These are phyloP conservation scores for Melanotaenia trifasciata DNA, from an alignment of 2,797 vertebrate species.

Conservation along the genomic window DNA sequence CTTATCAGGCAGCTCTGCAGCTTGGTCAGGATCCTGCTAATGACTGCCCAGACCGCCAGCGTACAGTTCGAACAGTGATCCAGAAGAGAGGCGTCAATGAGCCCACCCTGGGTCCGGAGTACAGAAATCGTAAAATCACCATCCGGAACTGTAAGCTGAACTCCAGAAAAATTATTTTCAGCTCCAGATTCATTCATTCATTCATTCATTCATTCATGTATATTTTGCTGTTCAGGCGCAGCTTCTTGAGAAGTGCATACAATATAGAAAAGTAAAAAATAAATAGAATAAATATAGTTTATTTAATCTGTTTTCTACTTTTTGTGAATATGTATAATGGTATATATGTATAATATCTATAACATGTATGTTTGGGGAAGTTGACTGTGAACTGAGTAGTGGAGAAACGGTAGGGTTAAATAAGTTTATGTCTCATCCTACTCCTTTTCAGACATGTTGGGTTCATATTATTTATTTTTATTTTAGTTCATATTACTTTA, in stretches of 20 bases:
- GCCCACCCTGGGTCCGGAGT: slow-evolving; percentile 88
- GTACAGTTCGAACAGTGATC: slow-evolving; percentile 89
- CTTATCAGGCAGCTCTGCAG: slow-evolving; percentile 88
- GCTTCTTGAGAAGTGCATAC: neutral
- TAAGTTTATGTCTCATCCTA: too few relatives aligned
- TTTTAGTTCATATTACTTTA: too few relatives aligned
- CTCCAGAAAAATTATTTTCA: too few relatives aligned
- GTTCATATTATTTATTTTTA: too few relatives aligned
- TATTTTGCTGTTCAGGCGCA: neutral
- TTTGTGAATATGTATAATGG: too few relatives aligned
- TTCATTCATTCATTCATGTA: neutral
- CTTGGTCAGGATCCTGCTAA: slow-evolving; percentile 92
- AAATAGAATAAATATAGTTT: too few relatives aligned
- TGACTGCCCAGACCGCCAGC: slow-evolving; percentile 91
- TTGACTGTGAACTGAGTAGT: too few relatives aligned
- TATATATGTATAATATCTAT: too few relatives aligned
- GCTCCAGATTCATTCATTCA: neutral
- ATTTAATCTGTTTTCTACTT: too few relatives aligned
- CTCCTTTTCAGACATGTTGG: too few relatives aligned
- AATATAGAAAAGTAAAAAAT: neutral
- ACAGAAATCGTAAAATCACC: slow-evolving; percentile 92
- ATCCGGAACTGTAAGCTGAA: slow-evolving; percentile 91
- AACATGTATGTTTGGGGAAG: too few relatives aligned
- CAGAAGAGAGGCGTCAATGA: slow-evolving; percentile 90
- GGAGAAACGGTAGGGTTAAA: too few relatives aligned